Evolutionary conservation across 1,140 invertebrate species (phyloP).

Genomic region (Nixonia krombeini): DNA sequence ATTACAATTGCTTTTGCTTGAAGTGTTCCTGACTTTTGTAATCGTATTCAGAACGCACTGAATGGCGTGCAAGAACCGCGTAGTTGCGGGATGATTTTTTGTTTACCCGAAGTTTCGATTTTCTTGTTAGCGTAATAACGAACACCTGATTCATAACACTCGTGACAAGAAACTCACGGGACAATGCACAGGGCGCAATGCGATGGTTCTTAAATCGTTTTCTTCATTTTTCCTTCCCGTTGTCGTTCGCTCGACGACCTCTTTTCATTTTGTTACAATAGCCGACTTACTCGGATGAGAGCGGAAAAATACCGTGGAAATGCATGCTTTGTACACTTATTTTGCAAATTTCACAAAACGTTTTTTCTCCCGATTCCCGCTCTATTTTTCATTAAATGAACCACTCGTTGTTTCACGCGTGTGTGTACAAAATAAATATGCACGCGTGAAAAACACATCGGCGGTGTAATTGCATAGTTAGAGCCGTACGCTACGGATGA

Average conservation of each 20-base stretch:
- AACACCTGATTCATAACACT: neutral
- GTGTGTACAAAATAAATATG: neutral
- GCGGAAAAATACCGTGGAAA: neutral
- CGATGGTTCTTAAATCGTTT: neutral
- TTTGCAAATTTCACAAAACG: neutral
- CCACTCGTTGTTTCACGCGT: neutral
- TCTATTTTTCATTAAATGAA: neutral
- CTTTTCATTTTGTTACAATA: neutral
- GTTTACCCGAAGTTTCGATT: neutral
- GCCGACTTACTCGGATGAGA: neutral
- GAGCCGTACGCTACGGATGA: neutral
- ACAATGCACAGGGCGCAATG: neutral
- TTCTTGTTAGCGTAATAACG: neutral
- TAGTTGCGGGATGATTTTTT: too few relatives aligned
- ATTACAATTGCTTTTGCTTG: too few relatives aligned
- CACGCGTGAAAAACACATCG: neutral
- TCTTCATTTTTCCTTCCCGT: neutral
- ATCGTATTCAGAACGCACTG: too few relatives aligned
- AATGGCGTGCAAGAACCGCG: too few relatives aligned
- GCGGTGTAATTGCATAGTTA: slow-evolving; percentile 1
- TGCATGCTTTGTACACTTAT: neutral
- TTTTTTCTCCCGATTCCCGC: neutral
- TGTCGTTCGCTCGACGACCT: neutral
- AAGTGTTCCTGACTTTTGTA: too few relatives aligned
- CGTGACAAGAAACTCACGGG: neutral